phyloP scores from a whole-genome alignment of 2,113 vertebrate genomes.

The Pelecanus crispus region DNA sequence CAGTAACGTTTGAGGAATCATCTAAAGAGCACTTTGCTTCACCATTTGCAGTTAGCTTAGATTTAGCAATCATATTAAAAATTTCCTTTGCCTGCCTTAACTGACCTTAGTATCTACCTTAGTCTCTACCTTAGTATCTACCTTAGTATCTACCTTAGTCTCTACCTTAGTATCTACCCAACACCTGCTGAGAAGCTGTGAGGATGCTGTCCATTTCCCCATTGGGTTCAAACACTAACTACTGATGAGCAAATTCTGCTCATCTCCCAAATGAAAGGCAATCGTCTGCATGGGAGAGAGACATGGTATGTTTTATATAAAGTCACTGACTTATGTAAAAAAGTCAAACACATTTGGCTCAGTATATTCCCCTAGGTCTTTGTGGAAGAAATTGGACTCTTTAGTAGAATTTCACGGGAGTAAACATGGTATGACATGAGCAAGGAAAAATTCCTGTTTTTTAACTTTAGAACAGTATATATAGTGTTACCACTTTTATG shows the following conservation, averaged over 20 bases:
- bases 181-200: neutral
- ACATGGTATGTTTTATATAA: neutral
- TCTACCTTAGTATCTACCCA: neutral
- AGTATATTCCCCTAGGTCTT: neutral
- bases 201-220: neutral
- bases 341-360: neutral
- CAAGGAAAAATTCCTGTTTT: neutral
- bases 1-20: neutral
- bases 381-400: neutral
- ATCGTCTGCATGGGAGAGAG: neutral
- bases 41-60: neutral
- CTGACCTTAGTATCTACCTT: neutral
- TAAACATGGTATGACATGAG: neutral
- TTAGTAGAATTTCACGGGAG: neutral
- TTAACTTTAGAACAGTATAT: neutral
- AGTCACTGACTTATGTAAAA: neutral
- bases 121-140: neutral
- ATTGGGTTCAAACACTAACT: neutral
- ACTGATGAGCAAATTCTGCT: neutral
- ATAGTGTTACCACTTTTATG: neutral
- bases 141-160: neutral
- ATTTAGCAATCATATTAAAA: neutral
- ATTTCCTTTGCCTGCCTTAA: neutral
- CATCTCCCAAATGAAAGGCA: neutral
- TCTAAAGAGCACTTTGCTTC: neutral